phyloP scores from a whole-genome alignment of 2,113 vertebrate genomes.

The Eira barbara region DNA sequence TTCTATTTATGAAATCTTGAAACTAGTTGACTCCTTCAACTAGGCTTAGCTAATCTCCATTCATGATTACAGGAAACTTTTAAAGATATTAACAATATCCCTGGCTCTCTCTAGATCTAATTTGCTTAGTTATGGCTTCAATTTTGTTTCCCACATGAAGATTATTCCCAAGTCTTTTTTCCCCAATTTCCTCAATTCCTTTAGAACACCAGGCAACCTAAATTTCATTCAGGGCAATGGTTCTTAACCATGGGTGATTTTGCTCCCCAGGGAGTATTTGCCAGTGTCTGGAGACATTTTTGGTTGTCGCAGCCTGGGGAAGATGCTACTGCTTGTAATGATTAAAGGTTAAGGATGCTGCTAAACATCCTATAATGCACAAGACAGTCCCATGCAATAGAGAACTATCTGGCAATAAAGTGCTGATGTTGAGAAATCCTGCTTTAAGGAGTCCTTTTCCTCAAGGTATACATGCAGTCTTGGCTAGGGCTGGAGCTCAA shows the following conservation, averaged over 20 bases:
- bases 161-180: not conserved
- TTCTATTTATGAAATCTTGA: constrained; percentile 4
- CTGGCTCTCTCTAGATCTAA: not conserved
- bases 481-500: not conserved
- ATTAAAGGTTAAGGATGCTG: not conserved
- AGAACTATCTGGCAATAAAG: not conserved
- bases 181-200: not conserved
- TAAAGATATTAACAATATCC: not conserved
- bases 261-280: not conserved
- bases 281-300: not conserved
- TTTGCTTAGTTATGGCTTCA: not conserved
- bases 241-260: not conserved
- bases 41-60: not conserved
- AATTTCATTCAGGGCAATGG: not conserved
- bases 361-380: not conserved
- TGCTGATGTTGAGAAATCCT: not conserved
- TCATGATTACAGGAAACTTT: not conserved
- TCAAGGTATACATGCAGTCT: not conserved
- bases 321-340: not conserved
- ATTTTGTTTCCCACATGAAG: not conserved
- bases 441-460: not conserved
- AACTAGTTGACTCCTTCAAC: not conserved
- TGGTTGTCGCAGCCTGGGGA: not conserved
- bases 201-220: not conserved
- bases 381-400: not conserved